Percentiles rank a stretch among this genome's conserved stretches.
Conservation (phyloP, 2,888 invertebrate genomes). For the Tinea trinotella region DNA sequence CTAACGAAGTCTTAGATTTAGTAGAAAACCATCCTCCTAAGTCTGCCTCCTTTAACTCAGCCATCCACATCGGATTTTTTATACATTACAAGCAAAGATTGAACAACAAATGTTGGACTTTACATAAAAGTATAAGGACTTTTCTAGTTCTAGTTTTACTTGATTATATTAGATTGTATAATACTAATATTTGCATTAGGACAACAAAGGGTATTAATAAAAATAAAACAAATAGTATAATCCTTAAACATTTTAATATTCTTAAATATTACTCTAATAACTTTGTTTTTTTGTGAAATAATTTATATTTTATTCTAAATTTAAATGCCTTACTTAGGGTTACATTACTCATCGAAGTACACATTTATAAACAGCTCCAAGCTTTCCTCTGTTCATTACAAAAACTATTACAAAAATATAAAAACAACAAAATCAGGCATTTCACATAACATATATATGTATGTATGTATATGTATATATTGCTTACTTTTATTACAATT, state of each 20-base stretch:
- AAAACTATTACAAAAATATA: not conserved
- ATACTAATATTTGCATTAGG: too few species aligned
- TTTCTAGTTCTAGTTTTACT: too few species aligned
- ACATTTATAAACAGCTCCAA: not conserved
- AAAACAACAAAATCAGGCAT: not conserved
- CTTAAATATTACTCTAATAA: constrained; percentile 13
- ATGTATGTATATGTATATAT: too few species aligned
- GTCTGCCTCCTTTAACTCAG: too few species aligned
- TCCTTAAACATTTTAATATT: constrained; percentile 12
- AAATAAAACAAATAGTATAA: not conserved
- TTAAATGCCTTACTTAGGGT: constrained; percentile 4
- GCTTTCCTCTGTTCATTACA: not conserved
- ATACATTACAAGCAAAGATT: too few species aligned
- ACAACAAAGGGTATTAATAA: too few species aligned
- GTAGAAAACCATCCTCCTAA: too few species aligned
- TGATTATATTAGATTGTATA: too few species aligned
- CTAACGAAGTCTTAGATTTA: too few species aligned
- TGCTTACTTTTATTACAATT: not conserved
- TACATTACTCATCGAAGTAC: not conserved
- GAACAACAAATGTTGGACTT: too few species aligned
- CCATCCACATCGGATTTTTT: too few species aligned
- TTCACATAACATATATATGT: not conserved
- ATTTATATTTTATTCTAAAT: constrained; percentile 8
- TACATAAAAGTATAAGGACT: too few species aligned
- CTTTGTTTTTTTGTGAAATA: constrained; percentile 9